Conservation (phyloP, 2,797 vertebrate genomes). For the Arctocebus calabarensis region DNA sequence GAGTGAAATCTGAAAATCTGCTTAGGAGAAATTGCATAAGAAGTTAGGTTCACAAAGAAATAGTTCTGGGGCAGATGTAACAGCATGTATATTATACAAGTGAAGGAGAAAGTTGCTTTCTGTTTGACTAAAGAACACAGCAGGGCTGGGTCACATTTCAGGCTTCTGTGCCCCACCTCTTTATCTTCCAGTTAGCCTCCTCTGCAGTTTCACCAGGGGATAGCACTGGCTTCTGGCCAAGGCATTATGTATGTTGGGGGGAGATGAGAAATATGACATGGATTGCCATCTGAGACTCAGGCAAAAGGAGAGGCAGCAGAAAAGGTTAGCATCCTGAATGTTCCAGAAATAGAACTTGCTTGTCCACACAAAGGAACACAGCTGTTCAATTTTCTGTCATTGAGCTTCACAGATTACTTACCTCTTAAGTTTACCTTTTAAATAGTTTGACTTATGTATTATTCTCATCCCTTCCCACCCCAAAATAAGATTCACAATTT, state of each 20-base stretch:
- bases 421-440: conserved; percentile 23
- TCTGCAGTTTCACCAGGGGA: background rate
- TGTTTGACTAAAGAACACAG: background rate
- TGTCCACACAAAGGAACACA: background rate
- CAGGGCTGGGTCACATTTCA: background rate
- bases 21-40: background rate
- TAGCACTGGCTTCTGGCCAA: background rate
- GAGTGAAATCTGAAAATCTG: background rate
- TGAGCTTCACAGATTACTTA: background rate
- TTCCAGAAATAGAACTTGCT: background rate
- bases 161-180: background rate
- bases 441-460: background rate
- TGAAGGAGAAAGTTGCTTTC: background rate
- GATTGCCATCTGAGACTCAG: background rate
- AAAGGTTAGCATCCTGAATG: background rate
- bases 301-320: background rate
- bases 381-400: background rate
- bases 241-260: background rate
- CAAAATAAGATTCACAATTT: background rate
- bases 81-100: background rate
- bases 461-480: background rate
- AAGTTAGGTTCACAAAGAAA: background rate
- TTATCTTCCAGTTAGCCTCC: background rate
- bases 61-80: background rate
- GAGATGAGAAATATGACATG: background rate